These are phyloP conservation scores for Scaptodrosophila lebanonensis DNA, from an alignment of 1,140 invertebrate genomes.

Conservation along the genomic window DNA sequence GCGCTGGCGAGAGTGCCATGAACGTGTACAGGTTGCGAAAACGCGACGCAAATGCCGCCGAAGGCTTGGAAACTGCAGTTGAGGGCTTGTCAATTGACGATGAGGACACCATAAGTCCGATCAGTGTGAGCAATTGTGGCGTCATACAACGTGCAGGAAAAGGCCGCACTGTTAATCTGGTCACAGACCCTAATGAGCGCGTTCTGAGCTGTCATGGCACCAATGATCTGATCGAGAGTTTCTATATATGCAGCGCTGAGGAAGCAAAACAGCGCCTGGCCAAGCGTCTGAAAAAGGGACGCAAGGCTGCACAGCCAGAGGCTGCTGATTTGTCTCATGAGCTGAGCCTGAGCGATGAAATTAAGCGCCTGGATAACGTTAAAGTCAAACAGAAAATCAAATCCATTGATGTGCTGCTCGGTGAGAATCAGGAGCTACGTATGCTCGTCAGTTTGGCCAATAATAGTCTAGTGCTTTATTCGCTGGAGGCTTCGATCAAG, in stretches of 20 bases:
- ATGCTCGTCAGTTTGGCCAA: conserved; percentile 82
- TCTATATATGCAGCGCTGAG: conserved; percentile 86
- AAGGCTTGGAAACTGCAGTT: conserved; percentile 80
- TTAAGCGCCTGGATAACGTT: conserved; percentile 83
- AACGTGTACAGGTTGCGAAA: conserved; percentile 86
- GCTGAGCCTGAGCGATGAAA: conserved; percentile 83
- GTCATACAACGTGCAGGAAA: conserved; percentile 85
- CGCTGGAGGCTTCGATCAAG: conserved; percentile 78
- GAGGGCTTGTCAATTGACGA: conserved; percentile 76
- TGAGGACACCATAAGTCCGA: conserved; percentile 79
- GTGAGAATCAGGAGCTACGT: conserved; percentile 83
- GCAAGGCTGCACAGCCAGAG: conserved; percentile 33
- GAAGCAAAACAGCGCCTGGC: conserved; percentile 83
- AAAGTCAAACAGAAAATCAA: conserved; percentile 85
- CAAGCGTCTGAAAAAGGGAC: conserved; percentile 86
- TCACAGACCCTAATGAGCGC: conserved; percentile 82
- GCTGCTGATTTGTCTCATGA: conserved; percentile 55
- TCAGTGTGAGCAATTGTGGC: conserved; percentile 86
- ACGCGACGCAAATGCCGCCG: conserved; percentile 76
- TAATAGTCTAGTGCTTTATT: conserved; percentile 84
- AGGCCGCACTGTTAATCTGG: conserved; percentile 85
- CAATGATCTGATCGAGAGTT: conserved; percentile 90
- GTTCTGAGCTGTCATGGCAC: conserved; percentile 90
- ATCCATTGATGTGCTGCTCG: conserved; percentile 82
- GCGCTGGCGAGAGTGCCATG: conserved; percentile 89